Evolutionary conservation across 1,140 invertebrate species (phyloP).

Genomic region (Lepidurus packardi): DNA sequence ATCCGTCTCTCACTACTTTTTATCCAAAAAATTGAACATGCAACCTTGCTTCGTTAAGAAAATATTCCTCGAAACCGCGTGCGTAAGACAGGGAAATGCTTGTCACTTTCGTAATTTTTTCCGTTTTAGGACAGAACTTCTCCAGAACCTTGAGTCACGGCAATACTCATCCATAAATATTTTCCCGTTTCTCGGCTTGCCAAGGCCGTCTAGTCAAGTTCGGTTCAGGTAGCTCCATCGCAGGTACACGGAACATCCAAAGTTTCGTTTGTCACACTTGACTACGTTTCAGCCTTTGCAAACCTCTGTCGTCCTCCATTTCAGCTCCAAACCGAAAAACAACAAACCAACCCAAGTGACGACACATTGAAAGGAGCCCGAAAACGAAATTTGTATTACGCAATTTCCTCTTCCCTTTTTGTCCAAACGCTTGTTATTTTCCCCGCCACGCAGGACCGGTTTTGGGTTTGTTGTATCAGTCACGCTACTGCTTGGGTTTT

Average conservation of each 20-base stretch:
- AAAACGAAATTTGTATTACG: neutral
- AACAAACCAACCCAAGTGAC: neutral
- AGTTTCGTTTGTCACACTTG: too few relatives aligned
- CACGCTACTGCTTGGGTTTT: neutral
- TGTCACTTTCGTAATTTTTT: neutral
- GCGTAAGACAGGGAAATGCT: neutral
- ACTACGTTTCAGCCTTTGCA: too few relatives aligned
- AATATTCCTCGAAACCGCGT: too few relatives aligned
- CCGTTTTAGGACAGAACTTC: neutral
- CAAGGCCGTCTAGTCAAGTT: neutral
- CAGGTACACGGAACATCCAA: neutral
- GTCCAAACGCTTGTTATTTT: neutral
- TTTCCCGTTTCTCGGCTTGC: neutral
- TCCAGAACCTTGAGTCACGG: neutral
- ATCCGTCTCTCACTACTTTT: neutral
- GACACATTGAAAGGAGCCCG: neutral
- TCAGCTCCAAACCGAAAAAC: too few relatives aligned
- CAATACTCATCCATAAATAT: neutral
- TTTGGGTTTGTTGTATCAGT: slow-evolving; percentile 17
- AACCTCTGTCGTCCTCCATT: too few relatives aligned
- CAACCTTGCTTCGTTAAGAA: neutral
- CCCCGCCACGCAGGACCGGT: neutral
- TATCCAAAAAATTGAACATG: neutral
- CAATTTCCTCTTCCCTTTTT: neutral
- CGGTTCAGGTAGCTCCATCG: neutral